Evolutionary conservation across 2,797 vertebrate species (phyloP).

Genomic region (Sebastes flavidus): DNA sequence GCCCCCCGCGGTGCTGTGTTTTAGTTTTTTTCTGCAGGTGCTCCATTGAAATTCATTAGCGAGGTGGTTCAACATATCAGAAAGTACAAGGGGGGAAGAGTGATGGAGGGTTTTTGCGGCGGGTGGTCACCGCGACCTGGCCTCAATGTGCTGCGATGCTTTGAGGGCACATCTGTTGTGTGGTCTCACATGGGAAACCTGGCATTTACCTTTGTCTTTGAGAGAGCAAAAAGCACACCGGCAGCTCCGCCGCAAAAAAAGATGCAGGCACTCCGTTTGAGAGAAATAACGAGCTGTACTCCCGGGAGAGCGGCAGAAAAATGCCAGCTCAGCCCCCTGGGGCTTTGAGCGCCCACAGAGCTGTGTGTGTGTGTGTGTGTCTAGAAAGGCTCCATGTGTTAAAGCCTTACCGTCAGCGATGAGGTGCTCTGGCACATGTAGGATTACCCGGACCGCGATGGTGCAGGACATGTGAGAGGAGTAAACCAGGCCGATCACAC

Average conservation of each 20-base stretch:
- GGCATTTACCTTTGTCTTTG: conserved; percentile 72
- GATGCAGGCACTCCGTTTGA: conserved; percentile 3
- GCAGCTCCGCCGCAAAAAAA: conserved; percentile 18
- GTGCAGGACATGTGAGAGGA: conserved; percentile 93
- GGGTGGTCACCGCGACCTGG: conserved; percentile 60
- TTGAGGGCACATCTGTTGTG: conserved; percentile 69
- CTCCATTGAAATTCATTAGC: conserved; percentile 74
- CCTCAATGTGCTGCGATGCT: conserved; percentile 71
- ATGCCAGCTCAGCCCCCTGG: conserved; percentile 49
- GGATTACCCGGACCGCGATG: conserved; percentile 92
- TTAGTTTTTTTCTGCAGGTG: conserved; percentile 39
- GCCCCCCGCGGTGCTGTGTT: not conserved
- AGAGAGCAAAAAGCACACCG: conserved; percentile 45
- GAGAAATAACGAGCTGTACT: conserved; percentile 21
- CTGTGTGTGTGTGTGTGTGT: not conserved
- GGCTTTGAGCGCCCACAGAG: conserved; percentile 1
- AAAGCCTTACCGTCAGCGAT: conserved; percentile 91
- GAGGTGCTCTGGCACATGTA: conserved; percentile 97
- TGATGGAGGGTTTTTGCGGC: conserved; percentile 40
- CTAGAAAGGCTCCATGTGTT: not conserved
- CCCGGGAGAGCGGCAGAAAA: conserved; percentile 29
- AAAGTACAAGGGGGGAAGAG: conserved; percentile 24
- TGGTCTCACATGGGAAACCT: conserved; percentile 49
- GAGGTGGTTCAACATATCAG: conserved; percentile 55
- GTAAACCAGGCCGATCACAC: conserved; percentile 92